A percentile compares a stretch with the other conserved stretches of the same genome.
Evolutionary conservation across 2,113 vertebrate genomes (phyloP).

Genomic region (Eonycteris spelaea): DNA sequence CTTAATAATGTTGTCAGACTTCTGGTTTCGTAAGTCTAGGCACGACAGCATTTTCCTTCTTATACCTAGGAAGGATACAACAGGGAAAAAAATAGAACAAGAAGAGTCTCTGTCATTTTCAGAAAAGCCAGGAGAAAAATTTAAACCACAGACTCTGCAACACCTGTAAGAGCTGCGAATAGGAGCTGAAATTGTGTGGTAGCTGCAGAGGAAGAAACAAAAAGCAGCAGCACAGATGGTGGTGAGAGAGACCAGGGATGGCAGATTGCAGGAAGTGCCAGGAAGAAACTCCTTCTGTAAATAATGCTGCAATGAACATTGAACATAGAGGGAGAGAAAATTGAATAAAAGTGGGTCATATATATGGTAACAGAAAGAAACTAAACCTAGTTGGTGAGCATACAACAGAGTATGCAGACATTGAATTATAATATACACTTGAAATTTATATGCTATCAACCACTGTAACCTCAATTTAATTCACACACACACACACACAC

Average conservation of each 20-base stretch:
- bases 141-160: neutral
- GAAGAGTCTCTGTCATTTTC: constrained; percentile 25
- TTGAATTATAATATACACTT: too few relatives aligned
- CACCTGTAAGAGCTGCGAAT: constrained; percentile 32
- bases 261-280: neutral
- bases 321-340: too few relatives aligned
- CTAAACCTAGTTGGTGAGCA: too few relatives aligned
- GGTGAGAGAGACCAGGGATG: neutral
- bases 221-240: neutral
- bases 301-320: too few relatives aligned
- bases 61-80: constrained; percentile 19
- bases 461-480: too few relatives aligned
- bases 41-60: neutral
- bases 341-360: too few relatives aligned
- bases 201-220: neutral
- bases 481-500: too few relatives aligned
- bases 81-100: neutral
- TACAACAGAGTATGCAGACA: too few relatives aligned
- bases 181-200: neutral
- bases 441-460: too few relatives aligned
- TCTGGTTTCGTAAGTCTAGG: neutral
- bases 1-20: constrained; percentile 7
- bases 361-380: too few relatives aligned
- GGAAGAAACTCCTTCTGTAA: neutral
- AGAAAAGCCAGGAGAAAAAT: neutral